Base-by-base conservation (phyloP, 2,113 vertebrate genomes). In the Motacilla alba region DNA sequence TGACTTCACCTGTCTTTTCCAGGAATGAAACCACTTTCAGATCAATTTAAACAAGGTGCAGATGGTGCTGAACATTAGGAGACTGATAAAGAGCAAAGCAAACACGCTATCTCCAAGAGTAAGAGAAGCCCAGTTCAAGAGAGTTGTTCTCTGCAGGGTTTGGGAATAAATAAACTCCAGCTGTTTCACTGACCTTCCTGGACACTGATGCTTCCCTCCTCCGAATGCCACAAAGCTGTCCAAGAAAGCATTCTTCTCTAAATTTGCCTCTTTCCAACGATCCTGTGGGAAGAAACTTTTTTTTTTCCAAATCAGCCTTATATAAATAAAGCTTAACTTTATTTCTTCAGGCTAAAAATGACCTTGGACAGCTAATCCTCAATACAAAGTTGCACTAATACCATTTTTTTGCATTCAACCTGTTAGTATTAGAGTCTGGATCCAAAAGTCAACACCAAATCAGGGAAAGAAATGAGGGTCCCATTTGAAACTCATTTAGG, bases 181-280 rank as follows among this genome's bases (percentile, higher is more conserved):
- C 94, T 96, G 96, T 97, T 93, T 97, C 94, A 98, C 98, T 98
- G 97, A 99, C 98, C 98, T 99, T 98, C 98, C 98, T 93, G 98
- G 98, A 97, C 98, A 99, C 89, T 98, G 98, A 97, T 98, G 98
- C 95, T 97, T 98, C 87, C 98, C 98, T 72, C 97, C 97, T 97
- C 98, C 98, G 33, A 99, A 99, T 84, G 98, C 98, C 97, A 98
- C 89, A 91, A 99, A 99, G 89, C 97, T 93, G 93, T 99, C 98
- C 98, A 99, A 98, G 98, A 98, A 98, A 96, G 96, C 95, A 96
- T 98, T 98, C 97, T 98, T 98, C 97, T 98, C 98, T 98, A 99
- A 98, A 98, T 98, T 98, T 97, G 98, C 98, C 92, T 98, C 97
- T 98, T 98, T 98, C 98, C 98, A 99, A 73, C 98, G 98, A 98